phyloP scores from a whole-genome alignment of 2,888 invertebrate species.

The Brachypalpus laphriformis region DNA sequence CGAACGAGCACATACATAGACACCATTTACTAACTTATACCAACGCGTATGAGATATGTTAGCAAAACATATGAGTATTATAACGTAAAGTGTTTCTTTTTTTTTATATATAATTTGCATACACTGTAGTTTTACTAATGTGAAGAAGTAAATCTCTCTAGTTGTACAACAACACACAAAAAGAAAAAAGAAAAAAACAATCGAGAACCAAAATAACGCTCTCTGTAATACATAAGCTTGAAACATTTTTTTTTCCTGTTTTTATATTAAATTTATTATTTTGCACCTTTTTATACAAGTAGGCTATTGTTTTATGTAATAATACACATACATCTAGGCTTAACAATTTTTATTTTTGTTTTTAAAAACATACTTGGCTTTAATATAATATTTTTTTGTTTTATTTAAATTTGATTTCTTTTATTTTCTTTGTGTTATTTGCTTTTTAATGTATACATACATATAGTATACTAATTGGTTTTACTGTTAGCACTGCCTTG shows the following conservation, averaged over 20 bases:
- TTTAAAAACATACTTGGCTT: conserved; percentile 36
- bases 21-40: conserved; percentile 33
- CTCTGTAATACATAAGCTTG: conserved; percentile 47
- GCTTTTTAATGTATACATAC: too few species aligned
- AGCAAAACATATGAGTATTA: conserved; percentile 11
- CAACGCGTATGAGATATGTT: conserved; percentile 16
- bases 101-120: conserved; percentile 6
- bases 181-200: background rate
- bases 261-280: conserved; percentile 10
- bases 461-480: too few species aligned
- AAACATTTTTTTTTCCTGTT: conserved; percentile 12
- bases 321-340: conserved; percentile 26
- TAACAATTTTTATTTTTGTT: conserved; percentile 29
- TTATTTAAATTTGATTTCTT: conserved; percentile 4
- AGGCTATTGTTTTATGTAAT: conserved; percentile 53
- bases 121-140: background rate
- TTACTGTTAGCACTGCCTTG: background rate
- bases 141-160: conserved; percentile 23
- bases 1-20: conserved; percentile 23
- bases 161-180: conserved; percentile 45
- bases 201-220: conserved; percentile 42
- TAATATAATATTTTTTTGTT: conserved; percentile 47
- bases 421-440: background rate
- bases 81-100: conserved; percentile 10
- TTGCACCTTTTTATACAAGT: conserved; percentile 70